Percentiles rank a stretch among this genome's conserved stretches.
These are phyloP conservation scores for Zoroaster sp. DNA, from an alignment of 53 echinoderm and acorn worm species.

Conservation along the genomic window DNA sequence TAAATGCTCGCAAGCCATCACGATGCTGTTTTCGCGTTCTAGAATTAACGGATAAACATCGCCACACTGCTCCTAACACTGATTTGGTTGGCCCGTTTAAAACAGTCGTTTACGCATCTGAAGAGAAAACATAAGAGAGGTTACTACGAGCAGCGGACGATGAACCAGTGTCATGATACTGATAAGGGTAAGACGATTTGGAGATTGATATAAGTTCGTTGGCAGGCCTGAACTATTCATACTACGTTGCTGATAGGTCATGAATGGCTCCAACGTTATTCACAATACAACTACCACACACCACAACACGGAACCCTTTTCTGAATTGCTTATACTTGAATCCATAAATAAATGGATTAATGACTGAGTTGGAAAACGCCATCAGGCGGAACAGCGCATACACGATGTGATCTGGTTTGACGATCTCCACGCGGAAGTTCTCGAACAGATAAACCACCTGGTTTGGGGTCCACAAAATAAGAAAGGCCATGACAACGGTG, in stretches of 20 bases:
- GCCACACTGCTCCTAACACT: too few species aligned
- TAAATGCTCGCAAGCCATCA: too few species aligned
- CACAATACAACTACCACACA: conserved; percentile 51
- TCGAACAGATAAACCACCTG: conserved; percentile 86
- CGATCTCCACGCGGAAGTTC: conserved; percentile 63
- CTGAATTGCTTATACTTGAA: conserved; percentile 98
- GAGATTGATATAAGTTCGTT: not conserved
- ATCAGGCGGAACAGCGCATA: conserved; percentile 86
- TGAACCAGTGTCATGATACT: too few species aligned
- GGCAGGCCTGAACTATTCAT: not conserved
- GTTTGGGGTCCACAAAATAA: conserved; percentile 89
- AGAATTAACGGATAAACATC: too few species aligned
- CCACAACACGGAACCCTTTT: conserved; percentile 83
- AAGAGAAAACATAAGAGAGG: too few species aligned
- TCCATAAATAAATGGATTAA: conserved; percentile 96
- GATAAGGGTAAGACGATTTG: not conserved
- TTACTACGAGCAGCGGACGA: too few species aligned
- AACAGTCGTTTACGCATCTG: too few species aligned
- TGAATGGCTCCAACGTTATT: not conserved
- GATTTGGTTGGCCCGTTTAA: too few species aligned
- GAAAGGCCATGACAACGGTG: conserved; percentile 86
- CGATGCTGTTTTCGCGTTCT: too few species aligned
- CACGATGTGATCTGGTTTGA: conserved; percentile 37
- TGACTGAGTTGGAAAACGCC: conserved; percentile 91
- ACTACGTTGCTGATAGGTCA: conserved; percentile 7